Evolutionary conservation across 1,140 invertebrate genomes (phyloP).

Genomic region (Pogonomyrmex californicus): DNA sequence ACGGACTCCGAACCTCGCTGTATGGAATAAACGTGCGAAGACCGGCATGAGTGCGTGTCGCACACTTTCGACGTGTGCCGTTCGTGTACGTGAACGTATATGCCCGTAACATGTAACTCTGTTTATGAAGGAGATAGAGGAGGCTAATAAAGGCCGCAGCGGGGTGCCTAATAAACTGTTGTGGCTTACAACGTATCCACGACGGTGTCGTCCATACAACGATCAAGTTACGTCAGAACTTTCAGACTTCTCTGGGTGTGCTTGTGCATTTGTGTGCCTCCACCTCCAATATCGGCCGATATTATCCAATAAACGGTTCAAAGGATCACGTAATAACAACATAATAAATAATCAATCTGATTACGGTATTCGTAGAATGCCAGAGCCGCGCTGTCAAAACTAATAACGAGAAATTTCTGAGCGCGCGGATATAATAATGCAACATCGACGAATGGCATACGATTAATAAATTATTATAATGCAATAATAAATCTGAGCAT

Average conservation of each 20-base stretch:
- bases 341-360: constrained; percentile 41
- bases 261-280: neutral
- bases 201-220: constrained; percentile 9
- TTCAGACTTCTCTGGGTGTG: neutral
- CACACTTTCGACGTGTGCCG: neutral
- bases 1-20: constrained; percentile 39
- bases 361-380: neutral
- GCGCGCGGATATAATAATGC: neutral
- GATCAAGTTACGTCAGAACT: constrained; percentile 19
- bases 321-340: constrained; percentile 32
- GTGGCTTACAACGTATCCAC: constrained; percentile 63
- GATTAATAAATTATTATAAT: constrained; percentile 32
- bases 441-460: neutral
- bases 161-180: constrained; percentile 80
- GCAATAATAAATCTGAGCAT: constrained; percentile 33
- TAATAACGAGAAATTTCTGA: constrained; percentile 45
- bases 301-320: constrained; percentile 33
- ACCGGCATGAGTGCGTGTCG: constrained; percentile 27
- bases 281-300: constrained; percentile 37
- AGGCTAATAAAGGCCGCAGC: constrained; percentile 81
- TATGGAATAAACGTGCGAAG: constrained; percentile 58
- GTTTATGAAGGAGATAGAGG: constrained; percentile 73
- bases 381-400: constrained; percentile 26
- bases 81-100: constrained; percentile 1
- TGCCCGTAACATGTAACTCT: constrained; percentile 45